Percentiles rank a stretch among this genome's conserved stretches.
Evolutionary conservation across 2,888 invertebrate genomes (phyloP).

Genomic region (Euclidia mi): DNA sequence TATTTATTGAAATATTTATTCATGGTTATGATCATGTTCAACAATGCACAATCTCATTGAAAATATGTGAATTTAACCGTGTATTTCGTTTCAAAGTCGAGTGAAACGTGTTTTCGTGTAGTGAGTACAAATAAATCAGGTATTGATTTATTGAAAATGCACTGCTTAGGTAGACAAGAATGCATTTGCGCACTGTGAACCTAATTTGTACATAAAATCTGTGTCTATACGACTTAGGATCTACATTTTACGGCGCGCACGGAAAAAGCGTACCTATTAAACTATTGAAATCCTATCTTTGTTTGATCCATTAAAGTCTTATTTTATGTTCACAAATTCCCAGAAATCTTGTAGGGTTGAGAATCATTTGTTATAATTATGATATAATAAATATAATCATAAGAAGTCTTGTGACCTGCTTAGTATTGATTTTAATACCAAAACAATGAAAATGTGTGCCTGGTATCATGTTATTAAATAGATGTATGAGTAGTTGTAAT

Average conservation of each 20-base stretch:
- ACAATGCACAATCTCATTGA: too few species aligned
- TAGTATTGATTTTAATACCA: too few species aligned
- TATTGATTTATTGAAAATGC: constrained; percentile 13
- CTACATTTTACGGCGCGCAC: not conserved
- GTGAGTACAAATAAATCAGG: not conserved
- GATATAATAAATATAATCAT: too few species aligned
- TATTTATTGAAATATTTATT: constrained; percentile 3
- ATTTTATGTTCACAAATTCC: not conserved
- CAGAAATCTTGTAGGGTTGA: not conserved
- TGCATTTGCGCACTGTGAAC: constrained; percentile 27
- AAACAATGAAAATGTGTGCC: too few species aligned
- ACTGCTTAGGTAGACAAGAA: not conserved
- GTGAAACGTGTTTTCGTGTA: not conserved
- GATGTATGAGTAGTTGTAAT: too few species aligned
- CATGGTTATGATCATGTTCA: not conserved
- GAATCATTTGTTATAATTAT: constrained; percentile 5
- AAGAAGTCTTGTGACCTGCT: too few species aligned
- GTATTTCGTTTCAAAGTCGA: too few species aligned
- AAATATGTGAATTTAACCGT: too few species aligned
- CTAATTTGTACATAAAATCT: not conserved
- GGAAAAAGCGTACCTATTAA: not conserved
- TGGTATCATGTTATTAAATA: too few species aligned
- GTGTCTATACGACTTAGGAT: not conserved
- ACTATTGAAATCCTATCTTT: not conserved
- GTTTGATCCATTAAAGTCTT: not conserved